These are phyloP conservation scores for Cydia amplana DNA, from an alignment of 1,140 invertebrate species.

Conservation along the genomic window DNA sequence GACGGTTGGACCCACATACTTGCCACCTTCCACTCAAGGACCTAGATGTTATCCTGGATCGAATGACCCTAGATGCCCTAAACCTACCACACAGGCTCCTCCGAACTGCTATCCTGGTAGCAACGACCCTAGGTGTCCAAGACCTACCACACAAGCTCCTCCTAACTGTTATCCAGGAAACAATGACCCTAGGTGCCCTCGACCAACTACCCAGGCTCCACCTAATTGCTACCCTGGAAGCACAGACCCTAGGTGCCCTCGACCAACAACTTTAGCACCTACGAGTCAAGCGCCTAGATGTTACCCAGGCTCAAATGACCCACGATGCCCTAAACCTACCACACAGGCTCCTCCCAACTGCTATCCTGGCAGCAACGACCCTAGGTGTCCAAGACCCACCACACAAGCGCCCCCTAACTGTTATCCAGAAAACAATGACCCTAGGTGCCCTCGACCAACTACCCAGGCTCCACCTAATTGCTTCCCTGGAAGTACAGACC, in stretches of 20 bases:
- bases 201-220: no score
- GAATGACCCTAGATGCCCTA: constrained; percentile 56
- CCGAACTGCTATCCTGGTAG: constrained; percentile 41
- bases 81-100: constrained; percentile 39
- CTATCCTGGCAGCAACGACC: constrained; percentile 50
- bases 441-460: constrained; percentile 48
- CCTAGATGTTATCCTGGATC: constrained; percentile 69
- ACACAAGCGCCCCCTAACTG: constrained; percentile 42
- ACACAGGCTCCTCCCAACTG: constrained; percentile 36
- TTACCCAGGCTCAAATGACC: constrained; percentile 54
- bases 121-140: constrained; percentile 51
- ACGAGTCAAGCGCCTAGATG: no score
- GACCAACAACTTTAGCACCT: no score
- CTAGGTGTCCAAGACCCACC: constrained; percentile 45
- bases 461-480: constrained; percentile 40
- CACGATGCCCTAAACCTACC: constrained; percentile 48
- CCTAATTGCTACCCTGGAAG: no score
- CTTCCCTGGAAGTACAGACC: constrained; percentile 66
- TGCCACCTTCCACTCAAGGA: constrained; percentile 55
- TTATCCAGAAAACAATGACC: constrained; percentile 60
- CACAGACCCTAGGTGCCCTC: no score
- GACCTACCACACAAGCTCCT: constrained; percentile 43
- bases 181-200: no score
- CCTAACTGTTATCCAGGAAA: constrained; percentile 53
- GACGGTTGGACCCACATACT: constrained; percentile 28